A percentile compares a stretch with the other conserved stretches of the same genome.
Conservation (phyloP, 2,888 invertebrate species). For the Leptinotarsa rubiginosa region DNA sequence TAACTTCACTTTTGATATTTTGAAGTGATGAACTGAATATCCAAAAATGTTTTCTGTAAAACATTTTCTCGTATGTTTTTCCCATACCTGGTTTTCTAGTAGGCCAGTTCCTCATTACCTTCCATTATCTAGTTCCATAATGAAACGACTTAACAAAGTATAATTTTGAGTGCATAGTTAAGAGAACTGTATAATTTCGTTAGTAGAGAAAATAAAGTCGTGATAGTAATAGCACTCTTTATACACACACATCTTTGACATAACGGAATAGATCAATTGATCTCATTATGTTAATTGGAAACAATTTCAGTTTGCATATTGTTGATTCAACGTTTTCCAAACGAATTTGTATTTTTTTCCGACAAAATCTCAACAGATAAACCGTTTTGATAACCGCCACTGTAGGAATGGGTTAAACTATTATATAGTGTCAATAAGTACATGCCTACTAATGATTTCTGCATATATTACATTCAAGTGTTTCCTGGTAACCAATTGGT, state of each 20-base stretch:
- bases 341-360: background rate
- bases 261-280: background rate
- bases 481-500: constrained; percentile 26
- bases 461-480: constrained; percentile 22
- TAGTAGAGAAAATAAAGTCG: background rate
- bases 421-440: constrained; percentile 17
- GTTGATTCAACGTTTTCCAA: background rate
- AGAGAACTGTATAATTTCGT: no score
- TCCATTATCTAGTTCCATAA: no score
- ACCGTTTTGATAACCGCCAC: constrained; percentile 15
- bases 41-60: no score
- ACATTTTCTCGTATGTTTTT: background rate
- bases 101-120: no score
- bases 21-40: no score
- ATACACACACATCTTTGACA: background rate
- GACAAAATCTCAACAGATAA: background rate
- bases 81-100: background rate
- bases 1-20: no score
- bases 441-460: constrained; percentile 19
- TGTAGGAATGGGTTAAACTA: constrained; percentile 8
- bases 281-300: background rate
- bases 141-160: no score
- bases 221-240: background rate
- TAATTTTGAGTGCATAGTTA: no score
- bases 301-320: background rate